These are phyloP conservation scores for Buathra laborator DNA, from an alignment of 2,888 invertebrate species.

Conservation along the genomic window DNA sequence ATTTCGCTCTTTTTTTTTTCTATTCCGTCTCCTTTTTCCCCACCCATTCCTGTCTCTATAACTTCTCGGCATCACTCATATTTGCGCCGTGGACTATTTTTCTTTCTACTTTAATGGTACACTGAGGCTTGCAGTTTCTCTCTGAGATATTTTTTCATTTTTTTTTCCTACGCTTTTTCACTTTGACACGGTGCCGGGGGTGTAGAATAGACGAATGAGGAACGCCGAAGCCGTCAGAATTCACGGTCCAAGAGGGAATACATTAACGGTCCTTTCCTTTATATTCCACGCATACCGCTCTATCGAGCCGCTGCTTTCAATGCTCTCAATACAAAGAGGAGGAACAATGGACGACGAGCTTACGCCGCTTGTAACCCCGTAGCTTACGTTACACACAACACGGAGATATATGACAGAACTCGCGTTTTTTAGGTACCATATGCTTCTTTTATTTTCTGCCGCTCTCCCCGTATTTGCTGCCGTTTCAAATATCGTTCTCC, in stretches of 20 bases:
- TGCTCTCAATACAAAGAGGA: slow-evolving; percentile 46
- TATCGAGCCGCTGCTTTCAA: background rate
- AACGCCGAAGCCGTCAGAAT: slow-evolving; percentile 32
- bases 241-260: slow-evolving; percentile 39
- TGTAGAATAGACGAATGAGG: slow-evolving; percentile 6
- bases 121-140: slow-evolving; percentile 17
- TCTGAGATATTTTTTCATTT: background rate
- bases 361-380: slow-evolving; percentile 14
- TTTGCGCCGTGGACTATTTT: slow-evolving; percentile 30
- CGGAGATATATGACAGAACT: background rate
- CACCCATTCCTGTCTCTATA: background rate
- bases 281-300: background rate
- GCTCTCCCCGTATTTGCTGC: too few species aligned
- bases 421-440: background rate
- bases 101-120: slow-evolving; percentile 36
- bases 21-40: background rate
- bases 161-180: slow-evolving; percentile 12
- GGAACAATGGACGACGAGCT: slow-evolving; percentile 44
- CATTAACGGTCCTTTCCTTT: slow-evolving; percentile 28
- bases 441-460: background rate
- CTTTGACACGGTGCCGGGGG: slow-evolving; percentile 3
- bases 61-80: background rate
- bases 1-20: background rate
- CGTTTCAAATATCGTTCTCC: too few species aligned
- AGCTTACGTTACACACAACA: background rate